Evolutionary conservation across 2,113 vertebrate species (phyloP).

Genomic region (Petaurus breviceps): DNA sequence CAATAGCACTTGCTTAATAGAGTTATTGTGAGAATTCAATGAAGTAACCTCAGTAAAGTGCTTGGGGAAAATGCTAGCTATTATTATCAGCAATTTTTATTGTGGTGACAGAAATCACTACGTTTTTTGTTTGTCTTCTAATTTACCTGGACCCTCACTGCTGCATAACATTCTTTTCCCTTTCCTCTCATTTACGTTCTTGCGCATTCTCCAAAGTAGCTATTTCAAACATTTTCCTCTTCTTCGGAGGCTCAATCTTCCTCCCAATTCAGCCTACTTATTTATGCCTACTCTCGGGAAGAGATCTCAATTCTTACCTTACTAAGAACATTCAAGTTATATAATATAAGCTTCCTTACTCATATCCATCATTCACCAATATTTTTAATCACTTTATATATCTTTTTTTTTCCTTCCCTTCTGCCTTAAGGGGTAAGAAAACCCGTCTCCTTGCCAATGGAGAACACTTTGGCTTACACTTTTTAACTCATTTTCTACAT

Average conservation of each 20-base stretch:
- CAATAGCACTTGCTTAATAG: not conserved
- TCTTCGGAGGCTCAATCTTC: not conserved
- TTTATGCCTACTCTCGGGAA: not conserved
- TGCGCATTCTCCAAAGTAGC: not conserved
- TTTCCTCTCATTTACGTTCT: not conserved
- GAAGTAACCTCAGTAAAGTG: not conserved
- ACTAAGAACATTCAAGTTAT: not conserved
- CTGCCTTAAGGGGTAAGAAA: not conserved
- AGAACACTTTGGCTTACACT: too few relatives aligned
- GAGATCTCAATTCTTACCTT: not conserved
- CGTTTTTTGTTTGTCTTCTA: not conserved
- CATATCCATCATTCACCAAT: not conserved
- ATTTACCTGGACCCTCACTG: not conserved
- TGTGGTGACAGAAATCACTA: not conserved
- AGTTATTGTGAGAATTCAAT: not conserved
- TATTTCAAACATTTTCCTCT: not conserved
- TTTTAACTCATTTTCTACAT: not conserved
- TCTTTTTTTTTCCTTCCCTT: not conserved
- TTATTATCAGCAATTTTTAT: not conserved
- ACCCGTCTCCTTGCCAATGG: not conserved
- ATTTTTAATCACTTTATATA: not conserved
- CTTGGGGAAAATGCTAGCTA: not conserved
- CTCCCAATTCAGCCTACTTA: not conserved
- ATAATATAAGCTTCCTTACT: not conserved
- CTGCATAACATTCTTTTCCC: not conserved